These are phyloP conservation scores for Blastomussa wellsi DNA, from an alignment of 92 coral and sea anemone genomes.

Conservation along the genomic window DNA sequence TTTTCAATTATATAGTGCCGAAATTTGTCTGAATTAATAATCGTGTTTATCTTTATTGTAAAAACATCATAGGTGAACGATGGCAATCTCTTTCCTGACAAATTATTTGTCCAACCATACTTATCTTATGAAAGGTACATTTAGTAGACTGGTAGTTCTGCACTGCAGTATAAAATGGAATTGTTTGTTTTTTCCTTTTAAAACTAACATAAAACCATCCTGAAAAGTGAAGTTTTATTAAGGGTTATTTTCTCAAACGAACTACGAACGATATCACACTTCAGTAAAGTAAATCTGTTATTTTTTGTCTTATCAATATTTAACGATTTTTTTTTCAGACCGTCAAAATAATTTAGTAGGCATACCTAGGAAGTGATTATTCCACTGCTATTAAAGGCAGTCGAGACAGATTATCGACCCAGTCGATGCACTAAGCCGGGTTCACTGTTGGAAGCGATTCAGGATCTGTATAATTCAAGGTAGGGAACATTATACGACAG, in stretches of 20 bases:
- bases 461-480: slow-evolving; percentile 4
- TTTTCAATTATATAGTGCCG: slow-evolving; percentile 5
- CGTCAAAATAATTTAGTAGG: background rate
- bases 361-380: background rate
- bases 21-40: background rate
- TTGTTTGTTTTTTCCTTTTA: background rate
- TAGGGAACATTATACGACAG: background rate
- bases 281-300: background rate
- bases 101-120: background rate
- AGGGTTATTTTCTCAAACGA: background rate
- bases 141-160: background rate
- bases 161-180: background rate
- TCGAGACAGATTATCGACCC: background rate
- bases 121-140: background rate
- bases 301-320: slow-evolving; percentile 13
- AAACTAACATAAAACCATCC: background rate
- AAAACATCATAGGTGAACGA: slow-evolving; percentile 3
- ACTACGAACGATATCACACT: background rate
- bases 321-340: background rate
- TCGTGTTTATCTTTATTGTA: background rate
- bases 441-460: background rate
- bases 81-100: background rate
- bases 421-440: background rate
- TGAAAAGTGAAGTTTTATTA: background rate
- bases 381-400: background rate